A percentile compares a stretch with the other conserved stretches of the same genome.
Evolutionary conservation across 2,113 vertebrate genomes (phyloP).

Genomic region (Ploceus nigricollis): DNA sequence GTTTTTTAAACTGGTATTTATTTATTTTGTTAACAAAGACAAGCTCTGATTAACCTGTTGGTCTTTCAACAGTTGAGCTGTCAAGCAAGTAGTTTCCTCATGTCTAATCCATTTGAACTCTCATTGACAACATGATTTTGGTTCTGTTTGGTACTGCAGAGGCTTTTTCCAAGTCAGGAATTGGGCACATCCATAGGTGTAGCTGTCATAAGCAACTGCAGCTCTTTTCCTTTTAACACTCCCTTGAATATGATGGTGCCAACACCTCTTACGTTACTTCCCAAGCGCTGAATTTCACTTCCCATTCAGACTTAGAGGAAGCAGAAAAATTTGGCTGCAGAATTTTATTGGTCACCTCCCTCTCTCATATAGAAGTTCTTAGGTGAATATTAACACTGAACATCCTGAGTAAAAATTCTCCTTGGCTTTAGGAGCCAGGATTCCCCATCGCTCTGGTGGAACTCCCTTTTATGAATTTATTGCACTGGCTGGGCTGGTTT

Average conservation of each 20-base stretch:
- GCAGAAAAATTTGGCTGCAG: not conserved
- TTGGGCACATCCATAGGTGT: not conserved
- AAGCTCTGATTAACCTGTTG: not conserved
- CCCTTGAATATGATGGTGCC: not conserved
- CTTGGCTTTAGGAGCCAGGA: not conserved
- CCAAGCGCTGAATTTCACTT: not conserved
- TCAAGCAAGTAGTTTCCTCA: not conserved
- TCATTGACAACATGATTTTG: not conserved
- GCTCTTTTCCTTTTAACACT: not conserved
- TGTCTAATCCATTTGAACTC: not conserved
- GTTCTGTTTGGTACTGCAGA: slow-evolving; percentile 4
- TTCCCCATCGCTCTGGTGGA: not conserved
- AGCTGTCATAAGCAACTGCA: not conserved
- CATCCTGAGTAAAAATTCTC: not conserved
- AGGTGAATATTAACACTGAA: not conserved
- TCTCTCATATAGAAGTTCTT: not conserved
- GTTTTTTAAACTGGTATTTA: not conserved
- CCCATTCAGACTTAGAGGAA: not conserved
- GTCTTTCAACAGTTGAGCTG: not conserved
- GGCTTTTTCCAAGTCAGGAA: not conserved
- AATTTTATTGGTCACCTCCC: not conserved
- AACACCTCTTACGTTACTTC: not conserved
- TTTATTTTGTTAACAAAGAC: slow-evolving; percentile 1
- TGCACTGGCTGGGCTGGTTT: not conserved
- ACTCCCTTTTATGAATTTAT: not conserved